Conservation (phyloP, 2,888 invertebrate genomes). For the Salticus scenicus region DNA sequence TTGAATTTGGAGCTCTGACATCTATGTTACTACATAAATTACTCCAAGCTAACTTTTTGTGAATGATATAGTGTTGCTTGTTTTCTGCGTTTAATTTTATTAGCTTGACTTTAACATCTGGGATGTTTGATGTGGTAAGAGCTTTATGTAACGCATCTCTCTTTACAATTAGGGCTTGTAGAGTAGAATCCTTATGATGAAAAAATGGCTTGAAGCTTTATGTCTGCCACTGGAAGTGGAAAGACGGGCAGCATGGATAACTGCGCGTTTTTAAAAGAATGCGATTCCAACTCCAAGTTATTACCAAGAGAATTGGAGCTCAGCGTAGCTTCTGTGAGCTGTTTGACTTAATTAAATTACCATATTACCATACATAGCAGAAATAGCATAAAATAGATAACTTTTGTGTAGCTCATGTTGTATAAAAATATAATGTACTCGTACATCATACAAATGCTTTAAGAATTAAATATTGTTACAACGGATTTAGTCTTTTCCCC, state of each 20-base stretch:
- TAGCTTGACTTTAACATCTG: constrained; percentile 16
- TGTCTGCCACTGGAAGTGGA: constrained; percentile 26
- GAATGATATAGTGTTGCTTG: constrained; percentile 18
- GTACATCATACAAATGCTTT: too few relatives aligned
- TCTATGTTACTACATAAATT: constrained; percentile 12
- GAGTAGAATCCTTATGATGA: neutral
- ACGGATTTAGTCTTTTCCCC: too few relatives aligned
- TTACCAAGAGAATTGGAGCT: too few relatives aligned
- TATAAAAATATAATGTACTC: too few relatives aligned
- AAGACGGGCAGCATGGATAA: constrained; percentile 18
- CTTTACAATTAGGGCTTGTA: neutral
- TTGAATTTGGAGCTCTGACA: constrained; percentile 21
- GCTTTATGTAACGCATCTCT: constrained; percentile 4
- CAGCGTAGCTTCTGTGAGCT: neutral
- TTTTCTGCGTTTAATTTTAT: constrained; percentile 7
- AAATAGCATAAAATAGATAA: too few relatives aligned
- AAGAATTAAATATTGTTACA: too few relatives aligned
- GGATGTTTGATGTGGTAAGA: neutral
- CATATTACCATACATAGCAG: too few relatives aligned
- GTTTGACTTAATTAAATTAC: too few relatives aligned
- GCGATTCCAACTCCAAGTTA: too few relatives aligned
- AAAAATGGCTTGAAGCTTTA: constrained; percentile 36
- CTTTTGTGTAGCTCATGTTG: too few relatives aligned
- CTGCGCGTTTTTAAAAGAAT: constrained; percentile 1
- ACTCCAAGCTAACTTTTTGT: constrained; percentile 7